Evolutionary conservation across 2,797 vertebrate genomes (phyloP).

Genomic region (Muscicapa comitata): DNA sequence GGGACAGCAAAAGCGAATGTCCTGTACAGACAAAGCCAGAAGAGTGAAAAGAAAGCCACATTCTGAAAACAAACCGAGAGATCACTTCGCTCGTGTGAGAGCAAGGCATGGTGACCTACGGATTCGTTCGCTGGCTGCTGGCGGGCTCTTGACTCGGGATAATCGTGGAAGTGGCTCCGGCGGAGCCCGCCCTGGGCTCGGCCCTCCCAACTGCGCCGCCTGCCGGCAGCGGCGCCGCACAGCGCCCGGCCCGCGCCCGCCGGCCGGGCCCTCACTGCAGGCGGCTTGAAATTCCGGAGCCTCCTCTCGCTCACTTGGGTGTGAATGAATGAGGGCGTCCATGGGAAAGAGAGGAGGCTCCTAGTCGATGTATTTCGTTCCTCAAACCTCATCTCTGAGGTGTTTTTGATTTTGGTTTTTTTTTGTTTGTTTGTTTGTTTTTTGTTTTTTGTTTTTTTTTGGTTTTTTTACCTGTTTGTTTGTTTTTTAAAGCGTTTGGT

Average conservation of each 20-base stretch:
- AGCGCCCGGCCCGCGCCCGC: not conserved
- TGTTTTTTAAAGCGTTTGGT: not conserved
- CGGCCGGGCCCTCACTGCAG: too few species aligned
- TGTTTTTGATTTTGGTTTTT: too few species aligned
- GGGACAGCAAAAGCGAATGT: not conserved
- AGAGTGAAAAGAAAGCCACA: not conserved
- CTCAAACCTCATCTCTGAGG: too few species aligned
- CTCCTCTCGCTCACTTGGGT: too few species aligned
- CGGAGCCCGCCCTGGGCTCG: not conserved
- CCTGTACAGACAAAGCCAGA: not conserved
- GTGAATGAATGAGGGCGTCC: too few species aligned
- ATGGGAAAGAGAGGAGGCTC: too few species aligned
- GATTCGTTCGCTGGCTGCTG: accelerated
- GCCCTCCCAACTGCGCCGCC: conserved; percentile 19
- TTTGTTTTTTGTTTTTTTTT: too few species aligned
- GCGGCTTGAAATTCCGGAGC: too few species aligned
- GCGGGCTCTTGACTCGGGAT: not conserved
- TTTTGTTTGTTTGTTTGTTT: too few species aligned
- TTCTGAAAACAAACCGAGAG: not conserved
- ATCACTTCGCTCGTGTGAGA: not conserved
- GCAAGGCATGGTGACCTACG: accelerated
- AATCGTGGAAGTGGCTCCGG: not conserved
- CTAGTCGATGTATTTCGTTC: too few species aligned
- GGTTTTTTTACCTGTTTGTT: too few species aligned
- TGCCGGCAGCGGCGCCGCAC: not conserved